Percentiles rank a stretch among this genome's conserved stretches.
These are phyloP conservation scores for Dermatemys mawii DNA, from an alignment of 2,113 vertebrate species.

Conservation along the genomic window DNA sequence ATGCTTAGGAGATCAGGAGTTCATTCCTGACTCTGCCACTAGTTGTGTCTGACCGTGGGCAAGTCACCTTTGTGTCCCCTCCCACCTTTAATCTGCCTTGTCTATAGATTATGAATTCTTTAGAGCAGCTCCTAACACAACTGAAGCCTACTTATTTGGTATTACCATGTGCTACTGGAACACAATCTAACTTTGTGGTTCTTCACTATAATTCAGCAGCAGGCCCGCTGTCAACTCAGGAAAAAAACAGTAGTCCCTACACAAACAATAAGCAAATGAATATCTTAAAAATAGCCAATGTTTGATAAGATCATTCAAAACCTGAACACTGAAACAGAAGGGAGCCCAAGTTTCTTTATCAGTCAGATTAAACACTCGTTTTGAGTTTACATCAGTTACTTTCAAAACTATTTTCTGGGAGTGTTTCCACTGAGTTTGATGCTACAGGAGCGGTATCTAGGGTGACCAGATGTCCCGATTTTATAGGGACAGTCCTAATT, in stretches of 20 bases:
- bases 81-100: neutral
- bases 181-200: neutral
- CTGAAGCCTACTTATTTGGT: neutral
- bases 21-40: neutral
- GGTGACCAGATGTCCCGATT: too few relatives aligned
- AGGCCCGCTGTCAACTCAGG: neutral
- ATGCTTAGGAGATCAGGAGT: neutral
- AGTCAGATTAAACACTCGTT: neutral
- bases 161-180: slow-evolving; percentile 21
- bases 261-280: neutral
- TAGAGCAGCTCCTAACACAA: neutral
- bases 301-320: neutral
- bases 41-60: neutral
- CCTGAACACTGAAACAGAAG: rapidly evolving
- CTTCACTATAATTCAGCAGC: neutral
- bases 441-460: too few relatives aligned
- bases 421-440: neutral
- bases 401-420: neutral
- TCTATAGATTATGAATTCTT: neutral
- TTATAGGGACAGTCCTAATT: too few relatives aligned
- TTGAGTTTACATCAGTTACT: neutral
- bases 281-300: rapidly evolving
- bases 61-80: neutral
- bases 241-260: neutral
- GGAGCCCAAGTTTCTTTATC: neutral